Percentiles rank a stretch among this genome's conserved stretches.
Conservation (phyloP, 1,140 invertebrate species). For the Drosophila eugracilis region DNA sequence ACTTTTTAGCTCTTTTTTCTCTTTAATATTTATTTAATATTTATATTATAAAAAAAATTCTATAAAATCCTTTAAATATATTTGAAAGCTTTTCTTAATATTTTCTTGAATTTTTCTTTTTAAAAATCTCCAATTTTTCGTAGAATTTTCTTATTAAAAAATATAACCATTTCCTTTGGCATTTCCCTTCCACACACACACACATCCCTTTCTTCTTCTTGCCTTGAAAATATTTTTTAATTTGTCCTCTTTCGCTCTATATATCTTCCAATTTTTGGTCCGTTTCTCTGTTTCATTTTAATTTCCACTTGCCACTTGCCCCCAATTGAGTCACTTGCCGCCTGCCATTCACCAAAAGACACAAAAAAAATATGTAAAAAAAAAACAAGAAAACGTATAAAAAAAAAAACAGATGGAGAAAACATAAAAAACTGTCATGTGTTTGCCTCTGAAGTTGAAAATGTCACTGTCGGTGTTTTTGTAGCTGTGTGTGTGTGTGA, state of each 20-base stretch:
- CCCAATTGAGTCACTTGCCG: slow-evolving; percentile 61
- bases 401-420: slow-evolving; percentile 18
- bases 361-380: slow-evolving; percentile 1
- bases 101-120: neutral
- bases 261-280: slow-evolving; percentile 14
- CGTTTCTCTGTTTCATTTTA: slow-evolving; percentile 36
- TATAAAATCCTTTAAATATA: too few relatives aligned
- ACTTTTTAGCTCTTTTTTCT: too few relatives aligned
- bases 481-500: slow-evolving; percentile 6
- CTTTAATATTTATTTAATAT: too few relatives aligned
- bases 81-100: slow-evolving; percentile 3
- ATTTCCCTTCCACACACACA: too few relatives aligned
- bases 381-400: neutral
- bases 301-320: slow-evolving; percentile 54
- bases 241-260: slow-evolving; percentile 19
- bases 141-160: slow-evolving; percentile 17
- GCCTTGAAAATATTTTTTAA: slow-evolving; percentile 20
- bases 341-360: slow-evolving; percentile 44
- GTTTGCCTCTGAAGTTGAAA: slow-evolving; percentile 27
- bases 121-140: neutral
- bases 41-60: neutral
- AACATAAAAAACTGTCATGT: slow-evolving; percentile 53
- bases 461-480: slow-evolving; percentile 8
- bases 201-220: slow-evolving; percentile 4
- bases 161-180: slow-evolving; percentile 19